These are phyloP conservation scores for Mycalesis mineus DNA, from an alignment of 2,888 invertebrate genomes.

Conservation along the genomic window DNA sequence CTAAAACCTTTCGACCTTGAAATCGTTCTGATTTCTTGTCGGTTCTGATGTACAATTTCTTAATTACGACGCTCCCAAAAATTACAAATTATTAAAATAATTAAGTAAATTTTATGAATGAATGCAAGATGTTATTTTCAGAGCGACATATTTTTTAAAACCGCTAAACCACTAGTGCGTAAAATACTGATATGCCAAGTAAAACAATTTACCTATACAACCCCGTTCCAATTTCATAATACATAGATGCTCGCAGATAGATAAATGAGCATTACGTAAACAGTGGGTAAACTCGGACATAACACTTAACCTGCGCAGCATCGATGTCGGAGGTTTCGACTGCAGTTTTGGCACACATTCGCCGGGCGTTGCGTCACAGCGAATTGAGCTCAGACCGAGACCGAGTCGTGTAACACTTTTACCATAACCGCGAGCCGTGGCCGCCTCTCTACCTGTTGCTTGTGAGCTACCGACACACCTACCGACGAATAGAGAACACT, in stretches of 20 bases:
- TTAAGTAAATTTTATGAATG: no score
- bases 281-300: constrained; percentile 25
- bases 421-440: constrained; percentile 54
- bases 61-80: no score
- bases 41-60: no score
- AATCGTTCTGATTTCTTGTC: no score
- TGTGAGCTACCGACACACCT: constrained; percentile 34
- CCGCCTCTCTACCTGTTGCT: constrained; percentile 38
- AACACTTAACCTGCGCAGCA: constrained; percentile 34
- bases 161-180: no score
- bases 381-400: constrained; percentile 56
- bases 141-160: no score
- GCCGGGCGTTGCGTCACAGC: constrained; percentile 58
- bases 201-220: background rate
- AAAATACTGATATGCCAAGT: background rate
- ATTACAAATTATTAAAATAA: no score
- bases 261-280: constrained; percentile 22
- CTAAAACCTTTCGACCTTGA: no score
- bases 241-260: background rate
- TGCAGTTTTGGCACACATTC: constrained; percentile 77
- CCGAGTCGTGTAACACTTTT: constrained; percentile 67
- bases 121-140: no score
- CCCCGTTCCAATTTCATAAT: background rate
- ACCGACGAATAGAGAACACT: constrained; percentile 33
- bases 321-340: constrained; percentile 50